Evolutionary conservation across 2,888 invertebrate species (phyloP).

Genomic region (Amaurobius ferox): DNA sequence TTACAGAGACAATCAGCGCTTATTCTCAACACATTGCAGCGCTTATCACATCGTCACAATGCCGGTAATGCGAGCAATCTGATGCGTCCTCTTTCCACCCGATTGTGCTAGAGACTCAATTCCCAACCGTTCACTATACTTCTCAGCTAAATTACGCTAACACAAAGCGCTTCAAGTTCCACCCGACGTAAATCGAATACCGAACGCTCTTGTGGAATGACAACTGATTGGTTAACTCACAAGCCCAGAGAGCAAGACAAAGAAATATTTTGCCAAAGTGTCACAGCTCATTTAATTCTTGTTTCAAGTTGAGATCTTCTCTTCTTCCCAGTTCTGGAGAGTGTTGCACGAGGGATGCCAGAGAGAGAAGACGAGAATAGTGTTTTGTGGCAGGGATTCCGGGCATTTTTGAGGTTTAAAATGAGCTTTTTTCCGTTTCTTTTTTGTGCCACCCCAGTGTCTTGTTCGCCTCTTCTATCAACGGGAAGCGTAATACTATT

Average conservation of each 20-base stretch:
- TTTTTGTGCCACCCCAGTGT: neutral
- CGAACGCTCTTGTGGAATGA: neutral
- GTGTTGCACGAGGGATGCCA: neutral
- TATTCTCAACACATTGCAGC: neutral
- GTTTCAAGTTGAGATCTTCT: too few species aligned
- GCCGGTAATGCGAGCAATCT: neutral
- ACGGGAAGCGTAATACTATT: neutral
- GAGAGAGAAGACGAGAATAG: neutral
- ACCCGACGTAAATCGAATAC: neutral
- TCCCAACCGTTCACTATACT: neutral
- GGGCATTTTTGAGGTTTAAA: neutral
- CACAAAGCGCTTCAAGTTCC: neutral
- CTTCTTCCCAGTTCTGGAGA: neutral
- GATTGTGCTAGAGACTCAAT: neutral
- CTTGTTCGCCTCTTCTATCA: neutral
- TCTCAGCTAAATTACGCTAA: neutral
- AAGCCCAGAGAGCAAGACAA: neutral
- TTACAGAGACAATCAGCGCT: neutral
- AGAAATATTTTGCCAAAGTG: constrained; percentile 30
- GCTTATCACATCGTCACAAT: neutral
- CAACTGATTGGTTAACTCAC: constrained; percentile 2
- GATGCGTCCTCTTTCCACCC: neutral
- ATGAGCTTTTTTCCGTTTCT: neutral
- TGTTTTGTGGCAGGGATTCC: neutral
- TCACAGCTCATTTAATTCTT: constrained; percentile 32